phyloP scores from a whole-genome alignment of 2,113 vertebrate species.

The Strigops habroptila region DNA sequence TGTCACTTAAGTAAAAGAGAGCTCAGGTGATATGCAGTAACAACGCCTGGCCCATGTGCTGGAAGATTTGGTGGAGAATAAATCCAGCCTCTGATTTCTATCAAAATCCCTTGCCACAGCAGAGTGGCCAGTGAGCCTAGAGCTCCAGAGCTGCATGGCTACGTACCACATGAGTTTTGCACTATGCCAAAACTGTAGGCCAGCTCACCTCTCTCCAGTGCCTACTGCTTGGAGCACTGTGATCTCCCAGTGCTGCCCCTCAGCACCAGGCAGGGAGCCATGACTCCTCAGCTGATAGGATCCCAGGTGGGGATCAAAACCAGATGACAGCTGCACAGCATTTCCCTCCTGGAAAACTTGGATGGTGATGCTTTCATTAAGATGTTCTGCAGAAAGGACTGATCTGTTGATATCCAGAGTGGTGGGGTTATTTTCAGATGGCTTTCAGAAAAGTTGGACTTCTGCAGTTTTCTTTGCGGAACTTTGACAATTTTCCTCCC shows the following conservation, averaged over 20 bases:
- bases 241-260: not conserved
- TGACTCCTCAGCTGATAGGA: not conserved
- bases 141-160: not conserved
- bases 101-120: not conserved
- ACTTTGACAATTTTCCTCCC: not conserved
- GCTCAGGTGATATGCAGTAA: not conserved
- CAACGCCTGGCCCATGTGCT: not conserved
- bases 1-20: not conserved
- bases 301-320: not conserved
- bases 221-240: not conserved
- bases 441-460: not conserved
- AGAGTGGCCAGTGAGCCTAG: not conserved
- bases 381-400: not conserved
- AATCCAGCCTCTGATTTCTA: not conserved
- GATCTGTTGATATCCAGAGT: not conserved
- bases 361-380: not conserved
- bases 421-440: not conserved
- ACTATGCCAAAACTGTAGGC: accelerated
- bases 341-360: not conserved
- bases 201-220: not conserved
- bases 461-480: not conserved
- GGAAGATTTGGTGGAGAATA: not conserved
- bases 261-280: not conserved
- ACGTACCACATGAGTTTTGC: not conserved
- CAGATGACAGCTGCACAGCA: not conserved